These are phyloP conservation scores for Vipera ursinii DNA, from an alignment of 2,797 vertebrate species.

Conservation along the genomic window DNA sequence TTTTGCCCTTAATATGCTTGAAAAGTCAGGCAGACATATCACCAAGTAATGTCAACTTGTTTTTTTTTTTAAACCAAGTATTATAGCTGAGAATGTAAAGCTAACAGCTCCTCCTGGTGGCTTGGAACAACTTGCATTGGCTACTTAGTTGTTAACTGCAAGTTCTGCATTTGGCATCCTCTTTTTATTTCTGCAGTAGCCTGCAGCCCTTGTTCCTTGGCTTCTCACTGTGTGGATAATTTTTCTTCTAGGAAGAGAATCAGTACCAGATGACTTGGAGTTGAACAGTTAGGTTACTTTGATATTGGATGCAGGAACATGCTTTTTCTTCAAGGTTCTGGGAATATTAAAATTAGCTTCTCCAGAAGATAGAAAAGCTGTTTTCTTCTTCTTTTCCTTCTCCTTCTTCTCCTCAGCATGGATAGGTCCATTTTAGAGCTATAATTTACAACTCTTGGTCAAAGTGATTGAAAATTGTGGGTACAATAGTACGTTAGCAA, in stretches of 20 bases:
- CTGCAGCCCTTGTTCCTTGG: not conserved
- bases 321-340: not conserved
- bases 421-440: not conserved
- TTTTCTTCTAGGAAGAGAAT: not conserved
- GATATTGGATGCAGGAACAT: not conserved
- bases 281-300: not conserved
- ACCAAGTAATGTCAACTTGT: not conserved
- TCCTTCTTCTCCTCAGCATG: not conserved
- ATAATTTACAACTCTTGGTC: not conserved
- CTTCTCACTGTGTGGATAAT: not conserved
- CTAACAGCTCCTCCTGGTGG: slow-evolving; percentile 6
- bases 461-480: not conserved
- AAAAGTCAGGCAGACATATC: not conserved
- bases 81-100: not conserved
- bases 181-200: not conserved
- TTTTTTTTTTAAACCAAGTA: not conserved
- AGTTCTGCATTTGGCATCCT: not conserved
- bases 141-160: not conserved
- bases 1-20: not conserved
- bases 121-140: not conserved
- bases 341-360: not conserved
- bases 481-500: not conserved
- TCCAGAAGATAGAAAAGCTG: not conserved
- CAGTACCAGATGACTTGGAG: not conserved
- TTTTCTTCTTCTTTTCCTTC: not conserved